A percentile compares a stretch with the other conserved stretches of the same genome.
Conservation (phyloP, 2,113 vertebrate genomes). For the Platysteira castanea region DNA sequence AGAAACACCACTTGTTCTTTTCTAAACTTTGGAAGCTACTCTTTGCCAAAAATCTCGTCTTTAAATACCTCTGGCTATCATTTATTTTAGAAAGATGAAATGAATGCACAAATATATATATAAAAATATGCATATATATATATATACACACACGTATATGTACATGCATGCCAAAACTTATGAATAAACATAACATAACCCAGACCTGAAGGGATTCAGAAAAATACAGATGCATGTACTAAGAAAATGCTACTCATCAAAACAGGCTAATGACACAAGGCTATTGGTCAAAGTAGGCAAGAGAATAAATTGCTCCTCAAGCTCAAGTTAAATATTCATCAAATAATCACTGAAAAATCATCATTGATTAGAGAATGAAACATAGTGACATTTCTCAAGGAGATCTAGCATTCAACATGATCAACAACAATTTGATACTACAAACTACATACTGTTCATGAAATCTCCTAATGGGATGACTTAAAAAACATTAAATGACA, state of each 20-base stretch:
- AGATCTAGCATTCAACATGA: not conserved
- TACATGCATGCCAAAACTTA: not conserved
- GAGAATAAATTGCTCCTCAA: not conserved
- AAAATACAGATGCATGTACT: not conserved
- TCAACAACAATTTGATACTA: not conserved
- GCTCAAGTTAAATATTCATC: not conserved
- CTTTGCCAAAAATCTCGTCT: not conserved
- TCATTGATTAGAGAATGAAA: not conserved
- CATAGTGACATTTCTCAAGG: not conserved
- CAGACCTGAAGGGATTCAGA: not conserved
- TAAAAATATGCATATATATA: no score
- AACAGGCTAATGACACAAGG: not conserved
- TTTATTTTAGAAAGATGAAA: not conserved
- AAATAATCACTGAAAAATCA: not conserved
- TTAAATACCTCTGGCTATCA: not conserved
- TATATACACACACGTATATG: accelerated
- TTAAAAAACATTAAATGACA: not conserved
- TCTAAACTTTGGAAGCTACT: not conserved
- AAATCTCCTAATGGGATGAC: not conserved
- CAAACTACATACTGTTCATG: not conserved
- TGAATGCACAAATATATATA: not conserved
- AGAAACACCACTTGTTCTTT: not conserved
- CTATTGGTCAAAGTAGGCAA: not conserved
- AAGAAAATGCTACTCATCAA: not conserved
- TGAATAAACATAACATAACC: not conserved